These are phyloP conservation scores for Ammodytes dubius DNA, from an alignment of 2,113 vertebrate species.

Conservation along the genomic window DNA sequence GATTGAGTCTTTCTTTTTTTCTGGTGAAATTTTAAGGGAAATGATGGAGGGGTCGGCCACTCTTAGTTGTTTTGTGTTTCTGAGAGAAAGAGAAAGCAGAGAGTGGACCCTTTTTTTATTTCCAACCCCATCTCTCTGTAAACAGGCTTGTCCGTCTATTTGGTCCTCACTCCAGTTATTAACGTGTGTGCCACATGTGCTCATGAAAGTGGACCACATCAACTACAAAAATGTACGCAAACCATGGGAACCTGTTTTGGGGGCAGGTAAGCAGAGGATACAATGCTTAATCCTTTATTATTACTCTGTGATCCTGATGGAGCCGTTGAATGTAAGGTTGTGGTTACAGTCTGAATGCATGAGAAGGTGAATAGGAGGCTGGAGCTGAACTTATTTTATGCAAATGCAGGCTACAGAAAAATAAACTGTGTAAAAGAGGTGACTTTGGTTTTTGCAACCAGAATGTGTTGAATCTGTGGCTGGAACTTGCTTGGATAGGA, in stretches of 20 bases:
- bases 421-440: background rate
- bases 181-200: background rate
- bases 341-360: slow-evolving; percentile 13
- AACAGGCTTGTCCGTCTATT: slow-evolving; percentile 53
- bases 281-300: slow-evolving; percentile 42
- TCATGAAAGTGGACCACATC: background rate
- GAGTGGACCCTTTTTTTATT: slow-evolving; percentile 11
- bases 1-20: slow-evolving; percentile 21
- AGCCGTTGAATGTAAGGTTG: background rate
- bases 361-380: background rate
- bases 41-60: background rate
- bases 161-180: slow-evolving; percentile 21
- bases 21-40: slow-evolving; percentile 43
- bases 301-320: slow-evolving; percentile 42
- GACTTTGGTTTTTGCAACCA: background rate
- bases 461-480: slow-evolving; percentile 8
- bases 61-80: slow-evolving; percentile 10
- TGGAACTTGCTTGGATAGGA: slow-evolving; percentile 14
- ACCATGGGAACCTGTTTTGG: slow-evolving; percentile 17
- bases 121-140: slow-evolving; percentile 28
- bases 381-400: background rate
- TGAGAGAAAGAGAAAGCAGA: background rate
- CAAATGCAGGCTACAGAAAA: background rate
- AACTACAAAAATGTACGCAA: background rate
- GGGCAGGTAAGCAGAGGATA: slow-evolving; percentile 31